A percentile compares a stretch with the other conserved stretches of the same genome.
Conservation (phyloP, 2,113 vertebrate genomes). For the Rhabdornis inornatus region DNA sequence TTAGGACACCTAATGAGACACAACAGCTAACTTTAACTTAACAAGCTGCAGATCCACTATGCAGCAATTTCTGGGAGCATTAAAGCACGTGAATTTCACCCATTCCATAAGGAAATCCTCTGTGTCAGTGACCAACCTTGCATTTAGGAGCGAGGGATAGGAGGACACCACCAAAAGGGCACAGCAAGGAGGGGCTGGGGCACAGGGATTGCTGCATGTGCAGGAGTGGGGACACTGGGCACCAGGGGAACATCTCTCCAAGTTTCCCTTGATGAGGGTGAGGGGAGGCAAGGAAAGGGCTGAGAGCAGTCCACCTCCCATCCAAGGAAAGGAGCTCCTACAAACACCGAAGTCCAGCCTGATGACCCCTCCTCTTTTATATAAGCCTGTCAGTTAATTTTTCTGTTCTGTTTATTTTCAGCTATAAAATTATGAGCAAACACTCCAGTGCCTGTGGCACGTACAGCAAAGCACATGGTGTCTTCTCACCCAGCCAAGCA, state of each 20-base stretch:
- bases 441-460: neutral
- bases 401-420: neutral
- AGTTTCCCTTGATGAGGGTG: rapidly evolving
- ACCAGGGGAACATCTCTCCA: neutral
- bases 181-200: neutral
- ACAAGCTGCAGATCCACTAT: neutral
- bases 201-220: neutral
- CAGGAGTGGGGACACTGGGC: neutral
- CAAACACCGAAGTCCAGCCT: neutral
- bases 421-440: neutral
- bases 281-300: neutral
- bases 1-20: slow-evolving; percentile 85
- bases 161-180: neutral
- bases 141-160: rapidly evolving
- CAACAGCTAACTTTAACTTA: neutral
- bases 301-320: neutral
- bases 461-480: rapidly evolving
- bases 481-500: neutral
- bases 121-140: neutral
- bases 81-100: neutral
- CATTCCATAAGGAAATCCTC: neutral
- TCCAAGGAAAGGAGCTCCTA: neutral
- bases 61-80: neutral
- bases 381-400: neutral
- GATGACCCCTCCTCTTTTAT: neutral